Base-by-base conservation (phyloP, 2,797 vertebrate genomes). In the Falco cherrug region DNA sequence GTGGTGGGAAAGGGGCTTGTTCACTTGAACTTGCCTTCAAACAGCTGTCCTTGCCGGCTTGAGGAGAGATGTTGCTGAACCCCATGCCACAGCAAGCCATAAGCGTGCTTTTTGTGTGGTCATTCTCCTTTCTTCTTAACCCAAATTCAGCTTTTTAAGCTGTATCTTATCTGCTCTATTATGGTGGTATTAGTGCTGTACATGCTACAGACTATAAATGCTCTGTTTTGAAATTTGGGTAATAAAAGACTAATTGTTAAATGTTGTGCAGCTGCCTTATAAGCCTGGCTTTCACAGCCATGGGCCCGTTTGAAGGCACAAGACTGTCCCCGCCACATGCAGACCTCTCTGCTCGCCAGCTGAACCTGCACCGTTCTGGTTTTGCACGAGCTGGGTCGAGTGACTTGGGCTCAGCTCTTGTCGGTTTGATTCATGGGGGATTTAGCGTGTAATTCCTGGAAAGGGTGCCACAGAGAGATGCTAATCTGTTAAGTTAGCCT, bases 361-460 rank as follows among this genome's bases (percentile, higher is more conserved):
- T 9, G 9, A 19, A 2, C 11, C 57, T 11, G 3, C 48, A 1
- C 4, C 3, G 0, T 26, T 16, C 53, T 43, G 11, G 10, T 10
- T 79, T 24, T 33, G 56, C 25, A 4, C 2, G 25, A 7, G 5
- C 28, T 56, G 41, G 15, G 31, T 60, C 59, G 1, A 45, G 24
- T 2, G 31, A 13, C 10, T 35, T 0, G 1, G 56, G 61, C 69
- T 89, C 59, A n/a, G 60, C 63, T 76, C 84, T 50, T 14, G 39
- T 50, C 1, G 0, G 10, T 80, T 91, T 68, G 82, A 50, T 61
- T 60, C 13, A 1, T 28, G 11, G 37, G 10, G 25, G 28, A 14
- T 56, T 73, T 61, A 59, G 71, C 3, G 3, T 41, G 51, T 29
- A 53, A 75, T 90, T 93, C 83, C 86, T 94, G 88, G 86, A 86